Percentiles rank a stretch among this genome's conserved stretches.
phyloP scores from a whole-genome alignment of 2,888 invertebrate genomes.

The Morpho deidamia region DNA sequence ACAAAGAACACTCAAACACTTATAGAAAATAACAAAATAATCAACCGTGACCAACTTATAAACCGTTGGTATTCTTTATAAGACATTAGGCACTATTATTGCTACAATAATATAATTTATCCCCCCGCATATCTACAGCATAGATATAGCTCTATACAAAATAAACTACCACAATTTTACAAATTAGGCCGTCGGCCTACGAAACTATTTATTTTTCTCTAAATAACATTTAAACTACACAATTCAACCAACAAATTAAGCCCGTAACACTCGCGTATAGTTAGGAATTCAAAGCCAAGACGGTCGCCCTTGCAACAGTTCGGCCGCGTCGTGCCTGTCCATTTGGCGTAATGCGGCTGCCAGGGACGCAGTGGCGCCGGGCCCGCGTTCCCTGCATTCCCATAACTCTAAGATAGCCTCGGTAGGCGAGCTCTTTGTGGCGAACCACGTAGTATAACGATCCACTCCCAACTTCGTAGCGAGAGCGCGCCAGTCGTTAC shows the following conservation, averaged over 20 bases:
- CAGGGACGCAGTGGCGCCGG: constrained; percentile 88
- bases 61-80: constrained; percentile 60
- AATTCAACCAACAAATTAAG: constrained; percentile 47
- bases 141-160: constrained; percentile 67
- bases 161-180: constrained; percentile 72
- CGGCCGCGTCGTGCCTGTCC: constrained; percentile 69
- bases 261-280: constrained; percentile 6
- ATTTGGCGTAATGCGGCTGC: constrained; percentile 62
- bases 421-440: constrained; percentile 97
- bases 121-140: constrained; percentile 68
- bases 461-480: constrained; percentile 96
- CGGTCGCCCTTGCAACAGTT: constrained; percentile 62
- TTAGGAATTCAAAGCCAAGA: constrained; percentile 67
- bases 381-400: constrained; percentile 93
- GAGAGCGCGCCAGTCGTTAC: constrained; percentile 97
- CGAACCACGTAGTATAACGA: constrained; percentile 97
- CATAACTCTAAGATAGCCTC: constrained; percentile 97
- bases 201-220: constrained; percentile 60
- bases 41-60: constrained; percentile 43
- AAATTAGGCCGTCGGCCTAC: constrained; percentile 58
- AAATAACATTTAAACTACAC: constrained; percentile 68
- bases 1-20: constrained; percentile 66
- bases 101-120: constrained; percentile 74
- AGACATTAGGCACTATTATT: constrained; percentile 77
- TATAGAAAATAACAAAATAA: constrained; percentile 66